phyloP scores from a whole-genome alignment of 2,888 invertebrate species.

The Flexamia atlantica region DNA sequence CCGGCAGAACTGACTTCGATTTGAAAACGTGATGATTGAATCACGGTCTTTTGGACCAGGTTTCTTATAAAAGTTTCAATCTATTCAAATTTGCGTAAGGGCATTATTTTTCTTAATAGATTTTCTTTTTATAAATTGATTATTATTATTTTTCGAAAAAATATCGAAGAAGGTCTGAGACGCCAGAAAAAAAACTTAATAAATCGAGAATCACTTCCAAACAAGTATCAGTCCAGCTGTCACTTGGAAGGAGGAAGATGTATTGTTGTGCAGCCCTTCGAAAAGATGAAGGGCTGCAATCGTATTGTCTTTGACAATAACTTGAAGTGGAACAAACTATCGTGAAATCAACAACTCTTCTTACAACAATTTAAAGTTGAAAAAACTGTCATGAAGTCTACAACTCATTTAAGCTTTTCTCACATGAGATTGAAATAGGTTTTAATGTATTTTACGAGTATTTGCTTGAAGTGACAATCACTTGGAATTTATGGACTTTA shows the following conservation, averaged over 20 bases:
- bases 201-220: not conserved
- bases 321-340: not conserved
- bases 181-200: not conserved
- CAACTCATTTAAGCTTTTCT: no score
- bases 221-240: not conserved
- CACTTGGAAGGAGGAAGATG: not conserved
- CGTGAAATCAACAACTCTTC: not conserved
- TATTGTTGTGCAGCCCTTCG: not conserved
- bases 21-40: no score
- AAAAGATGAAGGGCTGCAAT: not conserved
- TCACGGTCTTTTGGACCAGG: no score
- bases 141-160: not conserved
- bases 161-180: not conserved
- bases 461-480: no score
- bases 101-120: not conserved
- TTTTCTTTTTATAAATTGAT: not conserved
- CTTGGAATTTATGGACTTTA: no score
- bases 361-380: not conserved
- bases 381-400: not conserved
- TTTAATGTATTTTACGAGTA: no score
- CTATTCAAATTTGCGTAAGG: not conserved
- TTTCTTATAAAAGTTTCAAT: no score
- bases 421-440: no score
- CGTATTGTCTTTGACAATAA: not conserved
- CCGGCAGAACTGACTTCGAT: no score